A percentile compares a stretch with the other conserved stretches of the same genome.
phyloP scores from a whole-genome alignment of 2,888 invertebrate genomes.

The Luffia ferchaultella region DNA sequence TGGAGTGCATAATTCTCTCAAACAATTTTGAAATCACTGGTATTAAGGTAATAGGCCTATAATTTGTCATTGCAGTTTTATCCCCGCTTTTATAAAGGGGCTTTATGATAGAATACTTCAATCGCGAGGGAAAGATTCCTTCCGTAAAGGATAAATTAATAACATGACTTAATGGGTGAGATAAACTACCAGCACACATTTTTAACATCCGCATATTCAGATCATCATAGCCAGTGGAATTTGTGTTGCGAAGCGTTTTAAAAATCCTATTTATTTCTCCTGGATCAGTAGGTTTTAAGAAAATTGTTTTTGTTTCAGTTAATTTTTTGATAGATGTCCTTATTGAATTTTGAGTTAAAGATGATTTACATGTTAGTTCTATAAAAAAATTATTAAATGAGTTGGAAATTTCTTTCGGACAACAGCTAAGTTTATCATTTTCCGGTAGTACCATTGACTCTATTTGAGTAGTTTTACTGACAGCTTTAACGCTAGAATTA shows the following conservation, averaged over 20 bases:
- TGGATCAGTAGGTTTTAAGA: neutral
- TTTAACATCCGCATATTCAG: neutral
- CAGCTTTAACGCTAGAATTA: too few species aligned
- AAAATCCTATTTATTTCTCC: neutral
- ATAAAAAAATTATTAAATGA: neutral
- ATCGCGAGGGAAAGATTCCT: neutral
- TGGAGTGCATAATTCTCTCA: too few species aligned
- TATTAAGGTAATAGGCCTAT: neutral
- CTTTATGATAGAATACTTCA: neutral
- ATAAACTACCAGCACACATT: neutral
- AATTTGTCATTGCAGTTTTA: neutral
- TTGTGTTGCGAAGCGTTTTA: neutral
- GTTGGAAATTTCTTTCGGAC: neutral
- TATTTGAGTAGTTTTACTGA: too few species aligned
- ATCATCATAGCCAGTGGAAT: neutral
- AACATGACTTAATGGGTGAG: neutral
- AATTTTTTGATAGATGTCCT: too few species aligned
- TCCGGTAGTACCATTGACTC: too few species aligned
- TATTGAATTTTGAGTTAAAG: too few species aligned
- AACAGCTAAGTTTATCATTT: neutral
- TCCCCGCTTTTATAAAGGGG: too few species aligned
- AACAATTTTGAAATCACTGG: too few species aligned
- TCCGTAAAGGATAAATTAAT: neutral
- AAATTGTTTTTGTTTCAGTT: too few species aligned
- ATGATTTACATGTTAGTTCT: neutral